Percentiles rank a stretch among this genome's conserved stretches.
These are phyloP conservation scores for Callipepla californica DNA, from an alignment of 2,113 vertebrate genomes.

Conservation along the genomic window DNA sequence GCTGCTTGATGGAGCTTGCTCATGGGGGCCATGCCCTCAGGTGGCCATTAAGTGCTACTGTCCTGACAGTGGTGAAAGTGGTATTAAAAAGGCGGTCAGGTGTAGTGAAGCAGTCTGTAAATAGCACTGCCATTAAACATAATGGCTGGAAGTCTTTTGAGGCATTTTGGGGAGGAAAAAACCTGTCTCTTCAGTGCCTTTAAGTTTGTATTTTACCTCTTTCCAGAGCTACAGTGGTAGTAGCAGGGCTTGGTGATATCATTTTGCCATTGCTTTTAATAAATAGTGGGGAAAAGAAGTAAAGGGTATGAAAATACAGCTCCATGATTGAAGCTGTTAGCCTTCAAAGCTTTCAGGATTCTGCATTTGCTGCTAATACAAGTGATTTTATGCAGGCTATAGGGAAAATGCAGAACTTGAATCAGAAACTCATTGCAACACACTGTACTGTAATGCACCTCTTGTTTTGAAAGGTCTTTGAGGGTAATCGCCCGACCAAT, in stretches of 20 bases:
- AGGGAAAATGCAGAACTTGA: not conserved
- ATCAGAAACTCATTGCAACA: not conserved
- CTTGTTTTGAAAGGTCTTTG: slow-evolving; percentile 86
- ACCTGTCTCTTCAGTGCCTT: not conserved
- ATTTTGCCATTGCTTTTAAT: not conserved
- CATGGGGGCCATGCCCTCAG: not conserved
- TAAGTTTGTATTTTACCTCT: not conserved
- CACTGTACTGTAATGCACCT: not conserved
- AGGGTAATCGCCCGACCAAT: slow-evolving; percentile 96
- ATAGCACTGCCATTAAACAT: not conserved
- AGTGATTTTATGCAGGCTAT: not conserved
- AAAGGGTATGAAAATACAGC: not conserved
- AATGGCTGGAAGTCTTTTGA: not conserved
- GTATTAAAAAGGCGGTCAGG: not conserved
- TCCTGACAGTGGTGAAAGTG: rapidly evolving
- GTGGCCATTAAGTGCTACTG: not conserved
- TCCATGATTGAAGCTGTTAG: not conserved
- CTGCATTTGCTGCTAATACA: not conserved
- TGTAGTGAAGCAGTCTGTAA: not conserved
- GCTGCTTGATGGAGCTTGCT: not conserved
- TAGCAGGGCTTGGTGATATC: not conserved
- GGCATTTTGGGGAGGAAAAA: rapidly evolving
- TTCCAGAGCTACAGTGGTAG: not conserved
- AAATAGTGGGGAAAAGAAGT: rapidly evolving
- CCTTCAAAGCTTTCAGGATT: not conserved